Percentiles rank a stretch among this genome's conserved stretches.
phyloP scores from a whole-genome alignment of 2,888 invertebrate species.

The Drosophila austrosaltans region DNA sequence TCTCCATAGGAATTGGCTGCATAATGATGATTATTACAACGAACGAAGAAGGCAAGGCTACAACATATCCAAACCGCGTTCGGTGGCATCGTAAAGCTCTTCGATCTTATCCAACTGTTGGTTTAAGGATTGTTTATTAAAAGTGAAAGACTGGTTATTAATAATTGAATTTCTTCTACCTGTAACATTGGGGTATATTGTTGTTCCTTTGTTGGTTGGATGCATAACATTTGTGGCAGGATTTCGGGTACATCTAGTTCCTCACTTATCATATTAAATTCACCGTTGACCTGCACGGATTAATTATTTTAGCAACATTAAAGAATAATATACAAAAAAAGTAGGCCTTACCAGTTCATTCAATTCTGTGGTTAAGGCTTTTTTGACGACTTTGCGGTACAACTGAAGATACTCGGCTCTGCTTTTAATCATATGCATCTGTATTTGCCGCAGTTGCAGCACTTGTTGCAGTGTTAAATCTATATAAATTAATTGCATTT shows the following conservation, averaged over 20 bases:
- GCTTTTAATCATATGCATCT: constrained; percentile 61
- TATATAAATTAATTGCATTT: constrained; percentile 31
- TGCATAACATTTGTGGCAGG: constrained; percentile 33
- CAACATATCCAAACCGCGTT: constrained; percentile 34
- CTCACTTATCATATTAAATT: constrained; percentile 64
- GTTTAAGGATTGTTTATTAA: constrained; percentile 11
- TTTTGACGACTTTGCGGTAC: constrained; percentile 71
- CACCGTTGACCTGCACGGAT: constrained; percentile 59
- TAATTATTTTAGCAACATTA: too few species aligned
- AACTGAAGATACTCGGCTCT: constrained; percentile 43
- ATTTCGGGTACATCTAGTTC: constrained; percentile 67
- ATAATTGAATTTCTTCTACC: constrained; percentile 36
- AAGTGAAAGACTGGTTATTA: constrained; percentile 22
- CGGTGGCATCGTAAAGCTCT: constrained; percentile 48
- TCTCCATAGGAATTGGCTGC: constrained; percentile 57
- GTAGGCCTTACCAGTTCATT: constrained; percentile 66
- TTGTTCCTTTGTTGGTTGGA: constrained; percentile 18
- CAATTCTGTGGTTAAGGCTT: constrained; percentile 65
- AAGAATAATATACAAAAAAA: neutral
- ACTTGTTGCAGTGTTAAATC: constrained; percentile 76
- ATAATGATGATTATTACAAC: constrained; percentile 36
- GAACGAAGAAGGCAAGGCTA: constrained; percentile 23
- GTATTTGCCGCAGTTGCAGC: constrained; percentile 66
- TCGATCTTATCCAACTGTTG: constrained; percentile 57
- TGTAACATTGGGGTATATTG: constrained; percentile 42